A percentile compares a stretch with the other conserved stretches of the same genome.
phyloP scores from a whole-genome alignment of 2,888 invertebrate genomes.

The Meiosimyza platycephala region DNA sequence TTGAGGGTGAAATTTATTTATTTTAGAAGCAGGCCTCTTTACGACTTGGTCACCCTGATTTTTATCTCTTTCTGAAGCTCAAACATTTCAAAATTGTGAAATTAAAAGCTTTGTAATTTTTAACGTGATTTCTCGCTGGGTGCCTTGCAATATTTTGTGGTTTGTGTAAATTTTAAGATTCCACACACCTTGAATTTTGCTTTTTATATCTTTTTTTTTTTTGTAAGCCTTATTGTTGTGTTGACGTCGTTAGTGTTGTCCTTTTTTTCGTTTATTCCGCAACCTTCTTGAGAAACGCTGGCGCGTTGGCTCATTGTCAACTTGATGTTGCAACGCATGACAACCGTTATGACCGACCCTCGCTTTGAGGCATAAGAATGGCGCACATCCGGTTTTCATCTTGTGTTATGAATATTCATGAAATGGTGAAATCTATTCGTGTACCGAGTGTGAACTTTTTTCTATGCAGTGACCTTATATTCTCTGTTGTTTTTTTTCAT shows the following conservation, averaged over 20 bases:
- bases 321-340: neutral
- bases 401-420: constrained; percentile 20
- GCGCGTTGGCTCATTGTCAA: neutral
- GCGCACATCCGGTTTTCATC: constrained; percentile 18
- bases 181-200: neutral
- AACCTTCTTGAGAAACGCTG: neutral
- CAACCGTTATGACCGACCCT: neutral
- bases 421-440: neutral
- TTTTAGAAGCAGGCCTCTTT: no score
- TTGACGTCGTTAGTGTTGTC: neutral
- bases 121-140: no score
- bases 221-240: neutral
- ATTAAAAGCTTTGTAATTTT: no score
- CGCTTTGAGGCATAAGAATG: neutral
- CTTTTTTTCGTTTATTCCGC: neutral
- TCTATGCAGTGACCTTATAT: no score
- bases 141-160: no score
- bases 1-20: no score
- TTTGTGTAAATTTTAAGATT: no score
- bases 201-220: neutral
- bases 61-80: no score
- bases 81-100: no score
- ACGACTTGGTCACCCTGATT: no score
- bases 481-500: neutral
- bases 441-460: no score